phyloP scores from a whole-genome alignment of 2,113 vertebrate species.

The Platysternon megacephalum region DNA sequence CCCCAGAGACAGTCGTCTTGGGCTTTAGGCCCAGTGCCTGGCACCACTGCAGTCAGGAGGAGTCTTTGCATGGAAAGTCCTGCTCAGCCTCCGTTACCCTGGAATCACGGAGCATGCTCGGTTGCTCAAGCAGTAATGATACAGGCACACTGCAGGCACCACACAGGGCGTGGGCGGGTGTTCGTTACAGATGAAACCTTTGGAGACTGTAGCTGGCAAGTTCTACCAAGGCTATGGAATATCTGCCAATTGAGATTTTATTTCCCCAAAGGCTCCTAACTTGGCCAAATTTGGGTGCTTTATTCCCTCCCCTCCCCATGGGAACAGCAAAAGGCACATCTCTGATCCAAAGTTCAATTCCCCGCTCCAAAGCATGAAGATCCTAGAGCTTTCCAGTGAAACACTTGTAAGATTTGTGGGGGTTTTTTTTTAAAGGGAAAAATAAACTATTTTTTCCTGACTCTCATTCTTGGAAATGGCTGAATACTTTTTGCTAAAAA shows the following conservation, averaged over 20 bases:
- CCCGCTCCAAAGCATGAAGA: background rate
- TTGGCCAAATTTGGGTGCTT: background rate
- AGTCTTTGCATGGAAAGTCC: background rate
- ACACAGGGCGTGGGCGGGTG: background rate
- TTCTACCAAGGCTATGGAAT: background rate
- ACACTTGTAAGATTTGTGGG: background rate
- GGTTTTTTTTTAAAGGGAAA: background rate
- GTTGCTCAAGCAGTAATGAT: background rate
- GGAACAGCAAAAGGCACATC: background rate
- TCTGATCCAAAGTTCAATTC: background rate
- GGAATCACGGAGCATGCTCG: no score
- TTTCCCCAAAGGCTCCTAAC: background rate
- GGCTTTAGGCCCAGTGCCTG: background rate
- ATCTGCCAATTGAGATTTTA: background rate
- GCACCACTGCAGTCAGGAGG: background rate
- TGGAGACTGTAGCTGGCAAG: background rate
- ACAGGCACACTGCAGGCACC: background rate
- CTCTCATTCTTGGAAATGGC: background rate
- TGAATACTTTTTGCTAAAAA: background rate
- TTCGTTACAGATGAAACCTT: background rate
- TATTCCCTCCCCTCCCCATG: background rate
- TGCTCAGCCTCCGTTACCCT: background rate
- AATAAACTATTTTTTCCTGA: background rate
- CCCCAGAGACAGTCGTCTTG: fast-evolving
- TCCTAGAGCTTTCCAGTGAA: background rate